Evolutionary conservation across 2,797 vertebrate genomes (phyloP), one percentile per base, ranked within the genome.

Genomic region (Tolypeutes matacus): DNA sequence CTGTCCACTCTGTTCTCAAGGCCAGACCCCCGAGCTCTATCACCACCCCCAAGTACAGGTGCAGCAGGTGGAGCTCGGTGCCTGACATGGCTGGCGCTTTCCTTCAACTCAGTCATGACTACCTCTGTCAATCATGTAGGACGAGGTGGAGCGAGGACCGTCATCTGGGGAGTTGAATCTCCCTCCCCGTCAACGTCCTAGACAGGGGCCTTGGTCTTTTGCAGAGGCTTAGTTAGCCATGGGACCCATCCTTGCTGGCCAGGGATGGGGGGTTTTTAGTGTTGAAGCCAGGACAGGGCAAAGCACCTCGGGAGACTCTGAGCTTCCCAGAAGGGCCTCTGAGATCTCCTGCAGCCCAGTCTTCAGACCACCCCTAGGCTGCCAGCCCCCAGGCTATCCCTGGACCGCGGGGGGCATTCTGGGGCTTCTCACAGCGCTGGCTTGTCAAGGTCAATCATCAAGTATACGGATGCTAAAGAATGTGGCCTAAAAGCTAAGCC

Each of bases 401-500:
- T 14, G 53, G 65, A 21, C 58, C 15, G 4, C 15, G 3, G 17
- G 17, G 39, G 21, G 29, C 36, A 23, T 25, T 82, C 49, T 9
- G 46, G 20, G 36, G 49, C 34, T 21, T 75, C 89, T 84, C 67
- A 0, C 2, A 53, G 78, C 14, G 42, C 34, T 64, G 67, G 31
- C 62, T 31, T 96, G 93, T 97, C 93, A 97, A 98, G 98, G 98
- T 98, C 97, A 97, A 51, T 67, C 86, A 53, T 93, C 92, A 97
- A 87, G 90, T 80, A 80, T 4, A 80, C 88, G 42, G 95, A 95
- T 95, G 94, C 96, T 70, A 36, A 96, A 87, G 95, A 97, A 65
- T 67, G 51, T 60, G 29, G 80, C 90, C 80, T 80, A 89, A 78
- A 94, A 94, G 73, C 91, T 73, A 95, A 97, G 96, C 86, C 96